Evolutionary conservation across 2,797 vertebrate genomes (phyloP).

Genomic region (Chaunax sp.): DNA sequence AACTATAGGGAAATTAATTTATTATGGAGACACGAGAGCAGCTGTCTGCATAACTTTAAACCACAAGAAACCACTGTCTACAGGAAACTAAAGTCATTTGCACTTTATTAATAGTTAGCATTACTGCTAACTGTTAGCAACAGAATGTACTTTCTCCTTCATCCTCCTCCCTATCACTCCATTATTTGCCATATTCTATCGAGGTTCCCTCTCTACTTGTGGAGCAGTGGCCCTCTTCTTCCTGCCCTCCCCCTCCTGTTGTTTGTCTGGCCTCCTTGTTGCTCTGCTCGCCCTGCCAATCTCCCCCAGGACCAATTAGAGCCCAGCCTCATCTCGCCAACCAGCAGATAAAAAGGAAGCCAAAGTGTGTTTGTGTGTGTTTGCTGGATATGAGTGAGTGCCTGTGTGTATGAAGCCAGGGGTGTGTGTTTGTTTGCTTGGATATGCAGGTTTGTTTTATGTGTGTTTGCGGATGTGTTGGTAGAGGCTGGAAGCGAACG

Average conservation of each 20-base stretch:
- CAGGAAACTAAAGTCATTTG: constrained; percentile 15
- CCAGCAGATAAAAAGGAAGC: constrained; percentile 93
- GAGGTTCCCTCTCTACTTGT: constrained; percentile 79
- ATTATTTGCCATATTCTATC: constrained; percentile 51
- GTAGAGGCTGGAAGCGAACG: constrained; percentile 57
- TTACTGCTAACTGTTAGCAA: constrained; percentile 45
- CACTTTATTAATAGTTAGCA: constrained; percentile 24
- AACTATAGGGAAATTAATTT: constrained; percentile 72
- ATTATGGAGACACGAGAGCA: constrained; percentile 72
- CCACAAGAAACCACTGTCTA: constrained; percentile 63
- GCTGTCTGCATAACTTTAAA: constrained; percentile 71
- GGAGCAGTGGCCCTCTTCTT: constrained; percentile 80
- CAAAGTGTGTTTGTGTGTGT: constrained; percentile 48
- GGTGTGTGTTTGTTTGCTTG: constrained; percentile 48
- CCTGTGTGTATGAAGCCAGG: constrained; percentile 10
- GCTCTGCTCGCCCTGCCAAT: constrained; percentile 88
- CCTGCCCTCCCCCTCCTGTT: constrained; percentile 78
- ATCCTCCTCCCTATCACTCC: constrained; percentile 70
- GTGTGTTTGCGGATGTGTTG: constrained; percentile 47
- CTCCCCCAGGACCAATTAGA: constrained; percentile 97
- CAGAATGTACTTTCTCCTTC: constrained; percentile 28
- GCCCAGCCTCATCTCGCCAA: constrained; percentile 91
- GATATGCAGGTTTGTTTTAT: constrained; percentile 43
- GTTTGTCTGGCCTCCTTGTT: constrained; percentile 89
- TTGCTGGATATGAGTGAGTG: constrained; percentile 15